Evolutionary conservation across 2,888 invertebrate genomes (phyloP).

Genomic region (Sarcophaga caerulescens): DNA sequence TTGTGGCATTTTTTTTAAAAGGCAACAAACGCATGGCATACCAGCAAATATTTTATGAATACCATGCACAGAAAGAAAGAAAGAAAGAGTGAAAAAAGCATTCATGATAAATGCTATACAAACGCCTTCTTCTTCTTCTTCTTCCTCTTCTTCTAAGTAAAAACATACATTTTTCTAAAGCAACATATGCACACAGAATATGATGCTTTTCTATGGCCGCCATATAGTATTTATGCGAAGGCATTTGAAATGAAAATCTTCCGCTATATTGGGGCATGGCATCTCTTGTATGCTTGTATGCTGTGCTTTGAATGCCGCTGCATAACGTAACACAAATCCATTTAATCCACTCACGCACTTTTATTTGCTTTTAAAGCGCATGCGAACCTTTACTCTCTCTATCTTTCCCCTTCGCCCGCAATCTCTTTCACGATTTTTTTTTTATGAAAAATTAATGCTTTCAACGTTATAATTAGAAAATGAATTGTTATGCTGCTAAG

Average conservation of each 20-base stretch:
- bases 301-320: background rate
- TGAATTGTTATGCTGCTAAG: slow-evolving; percentile 73
- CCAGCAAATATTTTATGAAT: slow-evolving; percentile 41
- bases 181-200: too few species aligned
- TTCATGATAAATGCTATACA: slow-evolving; percentile 58
- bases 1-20: slow-evolving; percentile 4
- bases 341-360: slow-evolving; percentile 69
- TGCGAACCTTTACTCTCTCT: background rate
- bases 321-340: slow-evolving; percentile 50
- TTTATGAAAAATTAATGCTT: slow-evolving; percentile 77
- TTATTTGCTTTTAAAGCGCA: background rate
- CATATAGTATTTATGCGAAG: too few species aligned
- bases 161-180: too few species aligned
- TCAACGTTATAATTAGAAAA: slow-evolving; percentile 80
- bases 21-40: slow-evolving; percentile 41
- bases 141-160: too few species aligned
- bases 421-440: too few species aligned
- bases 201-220: too few species aligned
- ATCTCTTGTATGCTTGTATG: background rate
- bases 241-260: slow-evolving; percentile 19
- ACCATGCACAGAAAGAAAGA: background rate
- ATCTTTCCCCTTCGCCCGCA: background rate
- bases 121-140: slow-evolving; percentile 59
- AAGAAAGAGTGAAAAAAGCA: background rate
- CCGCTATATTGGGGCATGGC: slow-evolving; percentile 8